Evolutionary conservation across 2,797 vertebrate genomes (phyloP).

Genomic region (Onychomys leucogaster): DNA sequence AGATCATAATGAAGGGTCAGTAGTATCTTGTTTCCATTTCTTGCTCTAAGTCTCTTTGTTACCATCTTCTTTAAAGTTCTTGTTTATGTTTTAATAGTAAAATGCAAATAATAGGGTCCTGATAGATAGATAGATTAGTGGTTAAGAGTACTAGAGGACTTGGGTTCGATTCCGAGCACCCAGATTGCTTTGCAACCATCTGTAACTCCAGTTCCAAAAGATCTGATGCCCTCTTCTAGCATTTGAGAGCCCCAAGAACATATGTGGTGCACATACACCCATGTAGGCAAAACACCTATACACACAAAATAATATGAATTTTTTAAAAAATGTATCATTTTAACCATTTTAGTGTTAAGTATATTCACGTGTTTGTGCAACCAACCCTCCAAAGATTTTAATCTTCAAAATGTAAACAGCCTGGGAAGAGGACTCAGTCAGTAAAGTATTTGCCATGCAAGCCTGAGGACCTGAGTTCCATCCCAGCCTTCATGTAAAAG

Average conservation of each 20-base stretch:
- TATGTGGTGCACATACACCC: background rate
- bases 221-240: background rate
- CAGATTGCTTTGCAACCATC: background rate
- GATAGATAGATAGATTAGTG: background rate
- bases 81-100: conserved; percentile 42
- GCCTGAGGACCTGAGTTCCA: background rate
- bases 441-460: background rate
- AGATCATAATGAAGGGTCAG: background rate
- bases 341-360: conserved; percentile 13
- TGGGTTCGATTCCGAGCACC: background rate
- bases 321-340: background rate
- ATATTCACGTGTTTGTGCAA: background rate
- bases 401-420: background rate
- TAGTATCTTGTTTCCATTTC: background rate
- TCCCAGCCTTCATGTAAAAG: background rate
- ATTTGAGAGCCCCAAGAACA: no score
- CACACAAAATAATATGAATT: background rate
- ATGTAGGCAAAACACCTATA: background rate
- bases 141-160: background rate
- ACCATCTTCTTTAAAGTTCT: background rate
- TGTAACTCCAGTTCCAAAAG: no score
- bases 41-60: background rate
- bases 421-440: background rate
- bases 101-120: background rate
- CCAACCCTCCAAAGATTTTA: background rate